Conservation (phyloP, 2,888 invertebrate species). For the Polyommatus iphigenia region DNA sequence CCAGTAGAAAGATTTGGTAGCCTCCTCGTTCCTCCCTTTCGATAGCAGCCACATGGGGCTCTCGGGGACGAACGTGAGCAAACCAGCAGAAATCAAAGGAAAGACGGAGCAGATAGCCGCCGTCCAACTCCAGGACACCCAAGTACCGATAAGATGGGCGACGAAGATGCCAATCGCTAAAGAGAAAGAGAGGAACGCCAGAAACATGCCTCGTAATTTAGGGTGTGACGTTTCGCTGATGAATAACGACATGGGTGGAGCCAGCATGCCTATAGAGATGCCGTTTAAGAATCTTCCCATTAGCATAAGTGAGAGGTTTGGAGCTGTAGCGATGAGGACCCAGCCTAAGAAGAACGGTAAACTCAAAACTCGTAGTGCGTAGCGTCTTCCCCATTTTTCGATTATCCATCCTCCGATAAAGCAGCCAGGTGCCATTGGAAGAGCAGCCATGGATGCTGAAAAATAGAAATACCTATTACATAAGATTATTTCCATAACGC, state of each 20-base stretch:
- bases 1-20: conserved; percentile 11
- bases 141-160: conserved; percentile 25
- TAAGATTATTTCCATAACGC: neutral
- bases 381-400: conserved; percentile 15
- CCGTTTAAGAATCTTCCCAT: conserved; percentile 22
- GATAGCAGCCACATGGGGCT: conserved; percentile 17
- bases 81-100: neutral
- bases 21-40: neutral
- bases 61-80: conserved; percentile 2
- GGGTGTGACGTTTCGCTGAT: conserved; percentile 10
- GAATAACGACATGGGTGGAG: conserved; percentile 7
- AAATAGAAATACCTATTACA: neutral
- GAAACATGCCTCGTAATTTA: conserved; percentile 21
- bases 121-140: conserved; percentile 8
- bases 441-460: conserved; percentile 24
- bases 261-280: neutral
- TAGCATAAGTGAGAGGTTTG: neutral
- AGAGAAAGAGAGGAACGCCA: conserved; percentile 10
- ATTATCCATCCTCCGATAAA: conserved; percentile 25
- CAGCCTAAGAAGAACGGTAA: conserved; percentile 16
- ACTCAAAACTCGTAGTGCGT: neutral
- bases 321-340: conserved; percentile 8
- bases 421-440: conserved; percentile 23
- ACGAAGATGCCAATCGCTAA: conserved; percentile 20
- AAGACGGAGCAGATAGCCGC: neutral